Conservation (phyloP, 2,113 vertebrate genomes). For the Bucco capensis region DNA sequence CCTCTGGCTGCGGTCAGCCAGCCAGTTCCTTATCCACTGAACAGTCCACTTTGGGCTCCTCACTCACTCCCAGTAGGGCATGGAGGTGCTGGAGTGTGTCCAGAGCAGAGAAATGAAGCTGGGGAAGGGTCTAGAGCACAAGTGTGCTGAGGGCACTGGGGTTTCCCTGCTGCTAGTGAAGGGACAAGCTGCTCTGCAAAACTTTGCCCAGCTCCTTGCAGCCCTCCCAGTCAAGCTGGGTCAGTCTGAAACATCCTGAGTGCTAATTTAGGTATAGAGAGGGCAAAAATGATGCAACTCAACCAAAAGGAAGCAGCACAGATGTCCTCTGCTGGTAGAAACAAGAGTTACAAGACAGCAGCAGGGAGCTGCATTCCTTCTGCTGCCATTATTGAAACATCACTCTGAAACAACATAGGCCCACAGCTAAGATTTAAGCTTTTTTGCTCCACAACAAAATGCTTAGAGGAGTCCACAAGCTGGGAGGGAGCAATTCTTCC, state of each 20-base stretch:
- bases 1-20: no score
- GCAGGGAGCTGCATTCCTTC: neutral
- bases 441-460: neutral
- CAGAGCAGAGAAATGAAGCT: no score
- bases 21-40: no score
- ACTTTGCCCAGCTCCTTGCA: neutral
- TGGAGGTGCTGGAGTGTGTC: no score
- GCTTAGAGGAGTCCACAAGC: neutral
- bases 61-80: no score
- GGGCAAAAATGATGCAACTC: neutral
- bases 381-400: neutral
- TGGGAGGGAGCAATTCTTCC: conserved; percentile 21
- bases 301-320: neutral
- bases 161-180: neutral
- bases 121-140: no score
- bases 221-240: rapidly evolving
- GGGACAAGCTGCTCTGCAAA: neutral
- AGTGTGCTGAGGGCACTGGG: no score
- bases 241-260: rapidly evolving
- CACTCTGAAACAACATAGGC: neutral
- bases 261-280: rapidly evolving
- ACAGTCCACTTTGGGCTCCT: no score
- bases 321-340: conserved; percentile 29
- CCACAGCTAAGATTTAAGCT: neutral
- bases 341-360: neutral